Evolutionary conservation across 2,888 invertebrate species (phyloP).

Genomic region (Girardia tigrina): DNA sequence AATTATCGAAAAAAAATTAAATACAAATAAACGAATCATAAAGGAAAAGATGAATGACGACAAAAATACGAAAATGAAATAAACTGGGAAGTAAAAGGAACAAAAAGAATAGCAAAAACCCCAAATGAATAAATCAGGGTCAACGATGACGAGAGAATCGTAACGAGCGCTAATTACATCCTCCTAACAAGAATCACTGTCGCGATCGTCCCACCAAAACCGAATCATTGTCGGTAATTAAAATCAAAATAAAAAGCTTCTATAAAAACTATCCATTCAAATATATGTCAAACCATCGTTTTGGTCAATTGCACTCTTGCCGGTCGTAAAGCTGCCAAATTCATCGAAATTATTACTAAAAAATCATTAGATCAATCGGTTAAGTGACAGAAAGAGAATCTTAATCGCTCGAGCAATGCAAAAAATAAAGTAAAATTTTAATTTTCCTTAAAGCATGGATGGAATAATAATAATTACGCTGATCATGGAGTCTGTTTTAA

Average conservation of each 20-base stretch:
- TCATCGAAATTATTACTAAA: conserved; percentile 7
- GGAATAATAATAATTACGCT: conserved; percentile 15
- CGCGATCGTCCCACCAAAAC: conserved; percentile 6
- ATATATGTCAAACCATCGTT: background rate
- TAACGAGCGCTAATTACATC: too few relatives aligned
- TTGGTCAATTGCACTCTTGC: background rate
- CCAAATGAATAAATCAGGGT: too few relatives aligned
- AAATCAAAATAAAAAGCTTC: background rate
- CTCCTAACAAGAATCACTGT: too few relatives aligned
- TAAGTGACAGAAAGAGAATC: background rate
- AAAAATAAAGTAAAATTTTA: conserved; percentile 1
- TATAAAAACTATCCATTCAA: conserved; percentile 10
- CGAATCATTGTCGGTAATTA: conserved; percentile 7
- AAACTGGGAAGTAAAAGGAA: too few relatives aligned
- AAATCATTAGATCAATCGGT: conserved; percentile 8
- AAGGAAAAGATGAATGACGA: too few relatives aligned
- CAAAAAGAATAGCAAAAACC: too few relatives aligned
- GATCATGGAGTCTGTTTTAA: conserved; percentile 9
- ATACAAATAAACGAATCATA: too few relatives aligned
- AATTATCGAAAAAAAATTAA: too few relatives aligned
- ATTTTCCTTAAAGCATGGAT: background rate
- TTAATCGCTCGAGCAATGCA: background rate
- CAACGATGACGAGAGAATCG: too few relatives aligned
- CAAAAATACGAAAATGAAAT: too few relatives aligned
- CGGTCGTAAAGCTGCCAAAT: background rate